Base-by-base conservation (phyloP, 1,140 invertebrate genomes). In the Drosophila baimaii region DNA sequence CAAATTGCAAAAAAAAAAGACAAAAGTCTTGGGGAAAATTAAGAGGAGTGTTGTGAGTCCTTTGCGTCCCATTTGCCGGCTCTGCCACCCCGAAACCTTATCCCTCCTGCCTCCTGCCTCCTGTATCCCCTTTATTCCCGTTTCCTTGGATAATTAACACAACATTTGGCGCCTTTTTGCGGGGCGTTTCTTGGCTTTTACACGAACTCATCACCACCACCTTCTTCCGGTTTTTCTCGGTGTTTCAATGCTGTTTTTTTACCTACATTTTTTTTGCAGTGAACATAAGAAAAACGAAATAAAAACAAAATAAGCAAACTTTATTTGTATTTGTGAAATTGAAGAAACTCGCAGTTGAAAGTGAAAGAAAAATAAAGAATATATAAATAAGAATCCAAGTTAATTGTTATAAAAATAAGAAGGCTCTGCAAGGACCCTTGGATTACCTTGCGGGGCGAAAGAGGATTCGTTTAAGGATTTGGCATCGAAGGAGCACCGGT, bases 401-500 rank as follows among this genome's bases (percentile, higher is more conserved):
- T 41, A 29, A 9, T 49, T 23, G 27, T 31, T 21, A 33, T 8
- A 31, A 19, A 43, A 39, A 51, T 9, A 25, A 41, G 17, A 31
- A 31, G 71, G 70, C 77, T 85, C 66, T 79, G 83, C 83, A 88
- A 89, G 83, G 83, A 88, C 83, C 83, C 79, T 88, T 88, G 83
- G 83, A 88, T 88, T 88, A 88, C 83, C 83, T 88, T 88, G 83
- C 84, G 70, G 66, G 70, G 68, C 66, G 44, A 37, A 37, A 21
- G 21, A 10, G 19, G 23, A 59, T 44, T 39, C 17, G n/a, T 15
- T 5, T 31, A 9, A 57, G 21, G 21, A 51, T 10, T 35, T 35
- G 31, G 13, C 33, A 15, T 21, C 19, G 43, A 17, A 29, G 51
- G 21, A 54, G 51, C 19, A 35, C 19, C 69, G 69, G 69, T 71